Evolutionary conservation across 2,797 vertebrate species (phyloP), one percentile per base, ranked within the genome.

Genomic region (Pseudochirops corinnae): DNA sequence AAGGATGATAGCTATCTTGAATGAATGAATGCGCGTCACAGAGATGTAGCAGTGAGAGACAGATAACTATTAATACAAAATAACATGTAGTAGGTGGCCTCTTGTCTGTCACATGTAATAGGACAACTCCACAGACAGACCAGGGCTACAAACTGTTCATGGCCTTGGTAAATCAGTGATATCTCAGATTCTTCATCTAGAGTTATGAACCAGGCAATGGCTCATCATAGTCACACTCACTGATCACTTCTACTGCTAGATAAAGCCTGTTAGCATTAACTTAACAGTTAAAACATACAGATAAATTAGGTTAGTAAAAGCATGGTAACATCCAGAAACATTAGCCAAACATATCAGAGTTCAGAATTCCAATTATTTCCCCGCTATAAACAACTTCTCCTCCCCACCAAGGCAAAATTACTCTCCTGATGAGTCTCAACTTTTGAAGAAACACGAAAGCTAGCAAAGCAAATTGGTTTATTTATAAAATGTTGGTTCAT

Each of bases 391-490:
- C 67, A 6, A 11, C 18, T 82, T 82, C 67, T 39, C 11, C 31
- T 33, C 9, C 21, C 39, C 21, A 46, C 18, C 39, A 82, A 82
- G 39, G 39, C 74, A 26, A 82, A 46, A 46, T 39, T 46, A 24
- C 74, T 24, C n/a, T 39, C 67, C 21, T 10, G 74, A 26, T 82
- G 39, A 82, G 0, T 82, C 18, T 55, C 90, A 52, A 93, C 60
- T 90, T 95, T 90, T 93, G 50, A 95, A 95, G 57, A 95, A 94
- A 82, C 87, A 50, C 91, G 94, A n/a, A 94, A 50, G 6, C 10
- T 52, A 95, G 50, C 21, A 93, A 94, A 95, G n/a, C 90, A 93
- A 90, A 58, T 92, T 67, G 56, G 50, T 90, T 58, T 93, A 39
- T 57, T 94, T 96, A 14, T 50, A 39, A 55, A 90, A 50, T 58